These are phyloP conservation scores for Philonicus albiceps DNA, from an alignment of 2,888 invertebrate genomes.

Conservation along the genomic window DNA sequence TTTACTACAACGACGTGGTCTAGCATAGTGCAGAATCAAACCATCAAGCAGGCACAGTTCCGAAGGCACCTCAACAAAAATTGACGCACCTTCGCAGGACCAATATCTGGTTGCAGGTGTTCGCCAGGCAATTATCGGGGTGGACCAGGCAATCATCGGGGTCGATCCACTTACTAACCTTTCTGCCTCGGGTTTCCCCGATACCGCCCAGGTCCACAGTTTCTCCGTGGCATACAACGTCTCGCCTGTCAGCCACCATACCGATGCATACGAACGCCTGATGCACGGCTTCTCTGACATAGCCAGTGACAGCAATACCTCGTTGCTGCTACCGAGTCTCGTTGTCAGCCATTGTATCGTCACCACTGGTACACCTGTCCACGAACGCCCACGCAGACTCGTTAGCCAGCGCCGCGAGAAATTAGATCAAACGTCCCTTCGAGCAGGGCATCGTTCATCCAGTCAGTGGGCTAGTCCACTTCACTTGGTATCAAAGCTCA, in stretches of 20 bases:
- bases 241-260: too few species aligned
- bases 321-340: not conserved
- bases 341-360: not conserved
- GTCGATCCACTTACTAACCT: not conserved
- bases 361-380: not conserved
- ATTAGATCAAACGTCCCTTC: not conserved
- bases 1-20: not conserved
- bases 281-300: not conserved
- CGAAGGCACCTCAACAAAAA: not conserved
- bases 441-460: not conserved
- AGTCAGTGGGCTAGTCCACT: not conserved
- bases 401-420: too few species aligned
- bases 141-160: not conserved
- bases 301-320: not conserved
- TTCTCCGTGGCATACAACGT: too few species aligned
- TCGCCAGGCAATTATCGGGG: not conserved
- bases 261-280: not conserved
- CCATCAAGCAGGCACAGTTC: not conserved
- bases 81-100: not conserved
- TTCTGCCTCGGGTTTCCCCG: not conserved
- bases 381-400: not conserved
- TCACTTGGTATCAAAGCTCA: not conserved
- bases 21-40: not conserved
- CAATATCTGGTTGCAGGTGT: not conserved
- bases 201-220: not conserved